Evolutionary conservation across 2,888 invertebrate species (phyloP).

Genomic region (Clanis bilineata): DNA sequence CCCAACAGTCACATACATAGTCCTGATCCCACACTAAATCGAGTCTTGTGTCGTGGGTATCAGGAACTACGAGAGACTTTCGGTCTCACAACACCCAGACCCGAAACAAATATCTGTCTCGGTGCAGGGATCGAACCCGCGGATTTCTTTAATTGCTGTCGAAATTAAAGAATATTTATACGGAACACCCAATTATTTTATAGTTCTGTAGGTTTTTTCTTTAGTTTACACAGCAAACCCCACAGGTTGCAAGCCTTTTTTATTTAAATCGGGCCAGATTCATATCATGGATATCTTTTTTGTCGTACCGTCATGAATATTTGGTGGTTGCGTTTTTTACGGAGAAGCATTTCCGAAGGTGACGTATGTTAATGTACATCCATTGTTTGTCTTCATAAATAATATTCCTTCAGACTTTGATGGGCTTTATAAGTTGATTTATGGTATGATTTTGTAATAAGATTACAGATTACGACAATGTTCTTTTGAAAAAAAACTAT

Average conservation of each 20-base stretch:
- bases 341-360: conserved; percentile 31
- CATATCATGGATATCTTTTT: conserved; percentile 27
- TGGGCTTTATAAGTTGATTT: not conserved
- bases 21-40: too few relatives aligned
- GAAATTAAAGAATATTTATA: not conserved
- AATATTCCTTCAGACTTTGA: not conserved
- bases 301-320: conserved; percentile 15
- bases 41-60: too few relatives aligned
- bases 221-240: conserved; percentile 24
- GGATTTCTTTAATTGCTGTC: too few relatives aligned
- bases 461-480: not conserved
- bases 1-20: too few relatives aligned
- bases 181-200: not conserved
- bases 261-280: conserved; percentile 29
- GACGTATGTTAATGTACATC: conserved; percentile 16
- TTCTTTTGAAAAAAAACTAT: too few relatives aligned
- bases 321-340: conserved; percentile 17
- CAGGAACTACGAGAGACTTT: too few relatives aligned
- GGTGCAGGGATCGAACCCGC: too few relatives aligned
- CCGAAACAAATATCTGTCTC: too few relatives aligned
- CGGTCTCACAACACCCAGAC: too few relatives aligned
- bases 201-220: conserved; percentile 20
- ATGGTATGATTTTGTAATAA: not conserved
- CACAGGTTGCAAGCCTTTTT: conserved; percentile 27
- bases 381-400: conserved; percentile 8